Evolutionary conservation across 2,113 vertebrate species (phyloP), one percentile per base, ranked within the genome.

Genomic region (Eublepharis macularius): DNA sequence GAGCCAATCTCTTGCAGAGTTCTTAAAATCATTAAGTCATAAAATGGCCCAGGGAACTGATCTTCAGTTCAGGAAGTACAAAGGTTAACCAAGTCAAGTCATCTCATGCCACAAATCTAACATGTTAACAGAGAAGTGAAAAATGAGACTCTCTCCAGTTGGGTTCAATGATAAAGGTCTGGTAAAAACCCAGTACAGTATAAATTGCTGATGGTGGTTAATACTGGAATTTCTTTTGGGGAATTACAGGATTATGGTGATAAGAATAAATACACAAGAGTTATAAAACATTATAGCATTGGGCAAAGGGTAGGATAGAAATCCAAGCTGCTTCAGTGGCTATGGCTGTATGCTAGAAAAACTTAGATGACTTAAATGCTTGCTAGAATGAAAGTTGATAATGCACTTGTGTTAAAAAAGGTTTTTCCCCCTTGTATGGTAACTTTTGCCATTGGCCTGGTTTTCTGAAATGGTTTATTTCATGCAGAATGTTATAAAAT

Each of bases 41-140:
- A 0, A 60, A 73, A 63, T 0, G 10, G 89, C 90, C 87, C 69
- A 0, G 93, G 89, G 54, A 72, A 89, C 1, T 80, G 43, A 57
- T 69, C 81, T 16, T 0, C 82, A 90, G 81, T 91, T 47, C 63
- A 13, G 11, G 2, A 8, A 89, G 96, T 94, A 84, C 96, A 96
- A 97, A 97, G 96, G 96, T 96, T 94, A 74, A 4, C 0, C 0
- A 85, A 4, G 80, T 41, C 47, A 77, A 80, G 29, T 4, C 77
- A 86, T 83, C 85, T 81, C 89, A 45, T 80, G 1, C 17, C 76
- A 34, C 66, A 11, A 54, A 47, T 0, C 21, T 89, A 82, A 96
- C 89, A 93, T 72, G 94, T 96, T 95, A 96, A 96, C 95, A 88
- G 60, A 19, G 26, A 65, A 19, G 81, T 81, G 75, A 65, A 87